Percentiles rank a stretch among this genome's conserved stretches.
These are phyloP conservation scores for Poeciliopsis gracilis DNA, from an alignment of 2,797 vertebrate genomes.

Conservation along the genomic window DNA sequence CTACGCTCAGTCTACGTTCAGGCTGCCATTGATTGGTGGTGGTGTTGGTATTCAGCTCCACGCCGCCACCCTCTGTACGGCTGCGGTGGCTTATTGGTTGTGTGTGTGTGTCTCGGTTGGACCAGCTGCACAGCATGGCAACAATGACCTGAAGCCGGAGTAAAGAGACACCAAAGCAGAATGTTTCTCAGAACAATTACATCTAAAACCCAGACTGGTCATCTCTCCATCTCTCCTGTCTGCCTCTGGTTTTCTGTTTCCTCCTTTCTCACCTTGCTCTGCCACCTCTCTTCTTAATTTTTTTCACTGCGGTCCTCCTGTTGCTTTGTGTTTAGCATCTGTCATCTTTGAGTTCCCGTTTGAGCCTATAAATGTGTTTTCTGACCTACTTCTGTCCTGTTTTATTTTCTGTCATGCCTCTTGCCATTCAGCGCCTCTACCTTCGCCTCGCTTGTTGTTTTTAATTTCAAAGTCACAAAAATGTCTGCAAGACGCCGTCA, in stretches of 20 bases:
- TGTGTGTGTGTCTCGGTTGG: background rate
- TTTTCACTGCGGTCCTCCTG: background rate
- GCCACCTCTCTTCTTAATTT: too few species aligned
- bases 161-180: conserved; percentile 46
- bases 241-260: conserved; percentile 30
- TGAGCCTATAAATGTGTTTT: background rate
- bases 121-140: conserved; percentile 5
- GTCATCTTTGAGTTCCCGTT: background rate
- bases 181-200: conserved; percentile 59
- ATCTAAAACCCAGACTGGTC: conserved; percentile 67
- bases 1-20: background rate
- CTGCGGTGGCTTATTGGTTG: conserved; percentile 27
- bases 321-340: background rate
- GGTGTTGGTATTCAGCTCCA: conserved; percentile 58
- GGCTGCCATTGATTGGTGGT: conserved; percentile 46
- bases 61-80: conserved; percentile 19
- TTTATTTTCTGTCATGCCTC: background rate
- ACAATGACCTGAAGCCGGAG: conserved; percentile 30
- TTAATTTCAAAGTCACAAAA: background rate
- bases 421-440: background rate
- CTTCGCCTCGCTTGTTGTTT: background rate
- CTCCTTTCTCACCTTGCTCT: conserved; percentile 23
- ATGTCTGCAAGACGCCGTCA: background rate
- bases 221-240: conserved; percentile 58
- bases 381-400: background rate